Percentiles rank a stretch among this genome's conserved stretches.
These are phyloP conservation scores for Stomatorhinus walkeri DNA, from an alignment of 2,797 vertebrate species.

Conservation along the genomic window DNA sequence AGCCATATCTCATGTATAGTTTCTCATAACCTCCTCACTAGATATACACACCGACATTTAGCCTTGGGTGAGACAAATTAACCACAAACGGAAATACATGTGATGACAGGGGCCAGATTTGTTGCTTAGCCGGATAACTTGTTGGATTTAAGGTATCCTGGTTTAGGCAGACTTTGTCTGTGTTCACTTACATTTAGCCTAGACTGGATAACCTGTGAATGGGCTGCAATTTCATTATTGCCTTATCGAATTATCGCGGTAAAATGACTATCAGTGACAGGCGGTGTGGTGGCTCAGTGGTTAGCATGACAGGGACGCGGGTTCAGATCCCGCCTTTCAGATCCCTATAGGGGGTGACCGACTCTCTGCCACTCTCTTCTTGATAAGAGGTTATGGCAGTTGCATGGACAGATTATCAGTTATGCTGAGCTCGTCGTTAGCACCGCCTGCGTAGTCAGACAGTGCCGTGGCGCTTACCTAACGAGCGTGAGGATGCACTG, in stretches of 20 bases:
- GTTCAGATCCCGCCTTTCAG: neutral
- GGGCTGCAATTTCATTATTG: neutral
- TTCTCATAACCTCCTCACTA: neutral
- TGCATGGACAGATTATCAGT: neutral
- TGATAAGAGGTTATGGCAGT: neutral
- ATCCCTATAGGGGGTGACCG: neutral
- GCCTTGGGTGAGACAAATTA: neutral
- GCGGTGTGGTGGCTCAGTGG: neutral
- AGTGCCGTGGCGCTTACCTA: conserved; percentile 59
- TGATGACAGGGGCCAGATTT: neutral
- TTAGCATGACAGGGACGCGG: neutral
- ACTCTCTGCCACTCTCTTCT: neutral
- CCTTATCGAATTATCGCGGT: neutral
- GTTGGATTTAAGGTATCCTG: neutral
- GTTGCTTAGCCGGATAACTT: neutral
- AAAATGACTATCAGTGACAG: neutral
- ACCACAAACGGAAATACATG: neutral
- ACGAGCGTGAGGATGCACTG: conserved; percentile 65
- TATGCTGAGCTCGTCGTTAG: neutral
- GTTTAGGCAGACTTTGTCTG: neutral
- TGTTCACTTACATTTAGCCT: neutral
- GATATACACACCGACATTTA: neutral
- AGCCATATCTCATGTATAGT: neutral
- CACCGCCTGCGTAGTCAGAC: neutral
- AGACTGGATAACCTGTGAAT: neutral